Conservation (phyloP, 35 echinoderm and acorn worm species). For the Heliocidaris erythrogramma region DNA sequence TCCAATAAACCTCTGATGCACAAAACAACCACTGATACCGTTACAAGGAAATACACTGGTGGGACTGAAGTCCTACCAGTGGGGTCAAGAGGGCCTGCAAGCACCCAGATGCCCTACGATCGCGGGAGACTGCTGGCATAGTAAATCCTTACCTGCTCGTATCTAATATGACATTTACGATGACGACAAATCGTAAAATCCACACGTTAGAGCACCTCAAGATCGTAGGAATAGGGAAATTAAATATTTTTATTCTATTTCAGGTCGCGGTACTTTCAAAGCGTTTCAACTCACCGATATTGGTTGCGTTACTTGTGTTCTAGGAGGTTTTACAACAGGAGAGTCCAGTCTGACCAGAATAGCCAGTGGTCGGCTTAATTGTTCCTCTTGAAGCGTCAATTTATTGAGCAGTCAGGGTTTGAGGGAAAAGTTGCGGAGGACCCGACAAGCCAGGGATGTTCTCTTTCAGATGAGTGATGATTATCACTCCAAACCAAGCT, state of each 20-base stretch:
- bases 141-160: slow-evolving; percentile 34
- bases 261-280: slow-evolving; percentile 31
- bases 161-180: slow-evolving; percentile 47
- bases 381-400: slow-evolving; percentile 19
- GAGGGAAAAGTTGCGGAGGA: neutral
- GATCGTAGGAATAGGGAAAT: neutral
- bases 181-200: slow-evolving; percentile 46
- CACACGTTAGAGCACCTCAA: slow-evolving; percentile 15
- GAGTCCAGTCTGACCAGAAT: neutral
- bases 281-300: neutral
- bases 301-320: neutral
- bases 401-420: neutral
- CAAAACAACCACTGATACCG: neutral
- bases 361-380: slow-evolving; percentile 20
- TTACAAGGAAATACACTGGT: neutral
- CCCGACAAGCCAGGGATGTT: slow-evolving; percentile 21
- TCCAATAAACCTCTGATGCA: neutral
- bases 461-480: slow-evolving; percentile 6
- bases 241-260: slow-evolving; percentile 22
- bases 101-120: slow-evolving; percentile 7
- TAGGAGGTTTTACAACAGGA: neutral
- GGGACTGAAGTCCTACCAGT: neutral
- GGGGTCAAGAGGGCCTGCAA: neutral
- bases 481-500: slow-evolving; percentile 30
- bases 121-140: neutral